A percentile compares a stretch with the other conserved stretches of the same genome.
Conservation (phyloP, 2,888 invertebrate genomes). For the Tenthredo livida region DNA sequence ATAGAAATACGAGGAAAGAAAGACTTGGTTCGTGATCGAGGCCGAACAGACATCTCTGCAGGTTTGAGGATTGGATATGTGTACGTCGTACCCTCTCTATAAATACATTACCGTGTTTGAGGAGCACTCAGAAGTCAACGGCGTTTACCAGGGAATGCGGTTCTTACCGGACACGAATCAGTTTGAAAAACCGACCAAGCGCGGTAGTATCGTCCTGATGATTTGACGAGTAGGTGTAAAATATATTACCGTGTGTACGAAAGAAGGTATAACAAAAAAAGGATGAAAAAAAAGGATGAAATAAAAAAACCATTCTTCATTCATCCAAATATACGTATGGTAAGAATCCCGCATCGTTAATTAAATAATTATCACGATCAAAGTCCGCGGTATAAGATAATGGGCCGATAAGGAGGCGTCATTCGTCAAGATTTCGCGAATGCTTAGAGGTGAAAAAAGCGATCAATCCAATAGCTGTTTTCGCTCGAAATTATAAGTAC, state of each 20-base stretch:
- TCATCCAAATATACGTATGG: not conserved
- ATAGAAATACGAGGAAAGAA: not conserved
- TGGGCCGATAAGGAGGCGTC: not conserved
- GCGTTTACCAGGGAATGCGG: constrained; percentile 71
- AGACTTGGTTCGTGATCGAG: not conserved
- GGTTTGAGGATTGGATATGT: not conserved
- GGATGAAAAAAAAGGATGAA: too few relatives aligned
- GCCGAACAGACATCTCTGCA: not conserved
- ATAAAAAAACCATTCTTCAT: not conserved
- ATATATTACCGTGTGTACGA: not conserved
- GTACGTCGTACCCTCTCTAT: constrained; percentile 67
- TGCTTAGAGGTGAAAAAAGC: not conserved
- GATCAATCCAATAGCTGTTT: constrained; percentile 3
- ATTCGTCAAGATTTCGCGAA: constrained; percentile 21
- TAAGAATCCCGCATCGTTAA: not conserved
- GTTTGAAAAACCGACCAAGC: constrained; percentile 56
- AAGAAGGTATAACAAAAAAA: not conserved
- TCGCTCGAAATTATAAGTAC: not conserved
- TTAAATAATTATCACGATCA: not conserved
- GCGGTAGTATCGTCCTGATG: constrained; percentile 53
- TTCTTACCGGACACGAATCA: constrained; percentile 67
- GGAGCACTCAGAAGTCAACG: constrained; percentile 73
- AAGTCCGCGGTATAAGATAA: not conserved
- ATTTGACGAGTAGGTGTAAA: constrained; percentile 15
- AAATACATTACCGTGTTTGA: constrained; percentile 77